phyloP scores from a whole-genome alignment of 2,888 invertebrate genomes.

The Hydraecia micacea region DNA sequence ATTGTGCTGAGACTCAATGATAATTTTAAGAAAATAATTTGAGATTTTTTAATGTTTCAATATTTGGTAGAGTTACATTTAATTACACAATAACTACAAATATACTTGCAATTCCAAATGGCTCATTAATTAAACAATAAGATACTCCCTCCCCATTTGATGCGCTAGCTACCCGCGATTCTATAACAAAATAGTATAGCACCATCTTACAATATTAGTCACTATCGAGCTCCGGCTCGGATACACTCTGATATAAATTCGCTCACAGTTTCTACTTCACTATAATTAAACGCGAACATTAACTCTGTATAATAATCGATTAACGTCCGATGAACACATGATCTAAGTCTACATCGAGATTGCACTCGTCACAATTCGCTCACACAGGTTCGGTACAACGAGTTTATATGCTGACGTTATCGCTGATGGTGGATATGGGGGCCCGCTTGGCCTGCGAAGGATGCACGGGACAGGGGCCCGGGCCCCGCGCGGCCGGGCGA shows the following conservation, averaged over 20 bases:
- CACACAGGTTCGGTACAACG: constrained; percentile 3
- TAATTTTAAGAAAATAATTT: constrained; percentile 10
- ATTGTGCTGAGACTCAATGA: constrained; percentile 33
- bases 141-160: constrained; percentile 49
- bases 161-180: constrained; percentile 67
- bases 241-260: constrained; percentile 82
- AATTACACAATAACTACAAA: constrained; percentile 58
- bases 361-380: constrained; percentile 45
- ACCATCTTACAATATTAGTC: constrained; percentile 77
- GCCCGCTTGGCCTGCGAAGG: constrained; percentile 67
- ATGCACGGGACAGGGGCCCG: constrained; percentile 46
- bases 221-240: constrained; percentile 64
- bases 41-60: constrained; percentile 8
- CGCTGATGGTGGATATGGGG: constrained; percentile 82
- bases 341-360: constrained; percentile 67
- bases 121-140: constrained; percentile 64
- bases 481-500: constrained; percentile 54
- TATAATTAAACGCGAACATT: constrained; percentile 73
- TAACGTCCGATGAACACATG: constrained; percentile 77
- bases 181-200: constrained; percentile 81
- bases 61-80: constrained; percentile 42
- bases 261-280: constrained; percentile 76
- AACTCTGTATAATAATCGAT: constrained; percentile 69
- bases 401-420: constrained; percentile 84
- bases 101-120: constrained; percentile 71